These are phyloP conservation scores for Epizoanthus scotinus DNA, from an alignment of 92 coral and sea anemone genomes.

Conservation along the genomic window DNA sequence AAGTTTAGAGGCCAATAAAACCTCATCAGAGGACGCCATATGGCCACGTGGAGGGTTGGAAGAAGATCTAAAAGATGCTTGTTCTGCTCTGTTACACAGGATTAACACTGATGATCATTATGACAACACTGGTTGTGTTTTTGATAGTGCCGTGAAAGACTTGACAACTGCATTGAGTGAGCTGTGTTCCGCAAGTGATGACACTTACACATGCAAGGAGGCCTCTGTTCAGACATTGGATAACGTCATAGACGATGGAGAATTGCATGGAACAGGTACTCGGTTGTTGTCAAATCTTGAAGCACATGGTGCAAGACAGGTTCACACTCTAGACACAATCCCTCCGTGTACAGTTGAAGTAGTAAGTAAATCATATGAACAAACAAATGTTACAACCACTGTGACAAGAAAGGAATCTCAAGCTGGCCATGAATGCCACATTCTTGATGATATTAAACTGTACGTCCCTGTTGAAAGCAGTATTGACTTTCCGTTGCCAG, in stretches of 20 bases:
- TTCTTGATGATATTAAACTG: no score
- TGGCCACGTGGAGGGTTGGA: no score
- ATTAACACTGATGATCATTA: background rate
- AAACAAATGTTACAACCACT: no score
- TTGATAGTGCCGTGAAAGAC: constrained; percentile 6
- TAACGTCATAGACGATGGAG: background rate
- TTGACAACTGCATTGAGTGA: constrained; percentile 23
- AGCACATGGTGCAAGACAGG: no score
- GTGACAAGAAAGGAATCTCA: no score
- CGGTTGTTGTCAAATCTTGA: background rate
- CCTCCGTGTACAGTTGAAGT: no score
- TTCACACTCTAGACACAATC: no score
- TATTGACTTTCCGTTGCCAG: no score
- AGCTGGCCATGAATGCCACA: no score
- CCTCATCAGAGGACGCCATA: background rate
- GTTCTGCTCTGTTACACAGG: constrained; percentile 6
- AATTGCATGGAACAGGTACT: background rate
- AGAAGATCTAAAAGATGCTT: constrained; percentile 6
- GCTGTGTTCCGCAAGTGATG: background rate
- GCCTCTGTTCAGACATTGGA: background rate
- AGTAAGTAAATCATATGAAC: no score
- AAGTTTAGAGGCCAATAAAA: background rate
- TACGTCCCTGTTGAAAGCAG: no score
- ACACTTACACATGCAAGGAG: background rate
- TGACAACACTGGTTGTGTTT: background rate